Evolutionary conservation across 2,888 invertebrate genomes (phyloP).

Genomic region (Epinotia bilunana): DNA sequence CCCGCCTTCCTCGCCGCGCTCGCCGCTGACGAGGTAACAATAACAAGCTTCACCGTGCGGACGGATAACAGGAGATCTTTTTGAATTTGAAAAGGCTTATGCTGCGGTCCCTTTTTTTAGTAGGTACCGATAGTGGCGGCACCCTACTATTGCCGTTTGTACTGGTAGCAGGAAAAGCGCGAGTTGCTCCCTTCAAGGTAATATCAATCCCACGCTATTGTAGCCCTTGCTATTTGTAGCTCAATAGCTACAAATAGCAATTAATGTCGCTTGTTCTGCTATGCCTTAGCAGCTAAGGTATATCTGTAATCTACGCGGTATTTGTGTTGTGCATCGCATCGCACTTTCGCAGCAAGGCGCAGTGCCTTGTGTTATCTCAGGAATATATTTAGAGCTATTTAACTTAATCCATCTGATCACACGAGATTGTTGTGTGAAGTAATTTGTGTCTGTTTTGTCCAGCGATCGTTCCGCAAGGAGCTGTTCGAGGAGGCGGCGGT

Average conservation of each 20-base stretch:
- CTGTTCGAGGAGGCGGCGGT: conserved; percentile 95
- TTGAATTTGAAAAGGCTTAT: too few species aligned
- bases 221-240: too few species aligned
- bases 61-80: too few species aligned
- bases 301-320: background rate
- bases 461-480: conserved; percentile 97
- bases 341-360: background rate
- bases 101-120: too few species aligned
- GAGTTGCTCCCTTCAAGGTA: too few species aligned
- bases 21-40: conserved; percentile 95
- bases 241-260: too few species aligned
- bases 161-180: too few species aligned
- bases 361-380: background rate
- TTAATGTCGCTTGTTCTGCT: background rate
- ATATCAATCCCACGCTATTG: too few species aligned
- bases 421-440: background rate
- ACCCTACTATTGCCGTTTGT: too few species aligned
- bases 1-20: conserved; percentile 95
- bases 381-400: background rate
- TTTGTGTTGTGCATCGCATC: background rate
- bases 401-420: background rate
- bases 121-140: too few species aligned
- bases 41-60: too few species aligned
- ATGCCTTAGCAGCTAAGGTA: background rate
- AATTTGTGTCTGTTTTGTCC: conserved; percentile 53